Conservation (phyloP, 2,797 vertebrate species). For the Molossus alvarezi region DNA sequence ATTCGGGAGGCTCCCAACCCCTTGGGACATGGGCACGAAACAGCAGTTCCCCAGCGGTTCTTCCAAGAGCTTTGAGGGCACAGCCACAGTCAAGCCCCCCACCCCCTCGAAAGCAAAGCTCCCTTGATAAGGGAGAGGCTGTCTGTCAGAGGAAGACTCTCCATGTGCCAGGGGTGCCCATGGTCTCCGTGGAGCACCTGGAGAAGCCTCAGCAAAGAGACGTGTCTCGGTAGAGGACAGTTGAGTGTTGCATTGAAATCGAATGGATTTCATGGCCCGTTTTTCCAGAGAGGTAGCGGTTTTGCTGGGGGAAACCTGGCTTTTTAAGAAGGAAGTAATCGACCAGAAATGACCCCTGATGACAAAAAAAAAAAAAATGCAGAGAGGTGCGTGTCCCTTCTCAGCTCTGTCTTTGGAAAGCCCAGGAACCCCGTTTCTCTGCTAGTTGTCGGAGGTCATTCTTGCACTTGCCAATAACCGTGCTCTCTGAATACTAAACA, state of each 20-base stretch:
- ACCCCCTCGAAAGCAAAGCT: constrained; percentile 39
- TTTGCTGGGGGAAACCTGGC: constrained; percentile 32
- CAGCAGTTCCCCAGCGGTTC: constrained; percentile 72
- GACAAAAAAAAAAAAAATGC: background rate
- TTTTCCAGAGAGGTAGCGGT: constrained; percentile 28
- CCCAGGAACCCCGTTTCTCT: background rate
- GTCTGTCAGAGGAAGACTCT: constrained; percentile 28
- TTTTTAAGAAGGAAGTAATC: constrained; percentile 15
- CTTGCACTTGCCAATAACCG: background rate
- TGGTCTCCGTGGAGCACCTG: constrained; percentile 66
- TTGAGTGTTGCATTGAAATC: background rate
- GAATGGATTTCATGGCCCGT: background rate
- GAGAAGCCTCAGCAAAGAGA: background rate
- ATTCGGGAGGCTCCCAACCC: constrained; percentile 80
- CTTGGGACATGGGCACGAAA: constrained; percentile 28
- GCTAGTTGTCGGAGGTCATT: background rate
- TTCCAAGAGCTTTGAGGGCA: background rate
- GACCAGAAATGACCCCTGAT: constrained; percentile 48
- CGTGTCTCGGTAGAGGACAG: background rate
- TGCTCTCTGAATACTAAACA: constrained; percentile 6
- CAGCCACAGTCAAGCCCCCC: background rate
- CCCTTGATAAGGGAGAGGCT: constrained; percentile 2
- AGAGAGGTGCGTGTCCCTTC: background rate
- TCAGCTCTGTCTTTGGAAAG: background rate
- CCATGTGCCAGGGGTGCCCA: background rate